Evolutionary conservation across 2,888 invertebrate genomes (phyloP).

Genomic region (Cephus pygmeus): DNA sequence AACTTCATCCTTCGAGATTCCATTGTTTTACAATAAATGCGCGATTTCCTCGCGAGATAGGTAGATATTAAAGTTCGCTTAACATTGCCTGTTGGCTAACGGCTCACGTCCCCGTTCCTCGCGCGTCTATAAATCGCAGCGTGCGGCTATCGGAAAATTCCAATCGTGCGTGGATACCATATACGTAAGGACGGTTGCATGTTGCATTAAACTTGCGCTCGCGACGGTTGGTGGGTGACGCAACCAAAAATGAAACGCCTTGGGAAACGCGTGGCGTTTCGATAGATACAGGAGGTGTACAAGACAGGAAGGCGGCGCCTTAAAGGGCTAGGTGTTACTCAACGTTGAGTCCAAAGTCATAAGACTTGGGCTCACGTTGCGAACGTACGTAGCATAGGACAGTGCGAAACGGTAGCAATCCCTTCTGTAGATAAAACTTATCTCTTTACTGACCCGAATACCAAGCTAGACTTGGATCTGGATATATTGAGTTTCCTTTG

Average conservation of each 20-base stretch:
- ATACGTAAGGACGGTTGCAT: conserved; percentile 31
- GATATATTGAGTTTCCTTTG: neutral
- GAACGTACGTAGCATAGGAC: neutral
- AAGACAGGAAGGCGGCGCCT: conserved; percentile 30
- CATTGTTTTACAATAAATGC: conserved; percentile 44
- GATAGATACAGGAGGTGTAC: conserved; percentile 20
- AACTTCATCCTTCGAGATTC: conserved; percentile 24
- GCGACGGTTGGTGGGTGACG: conserved; percentile 19
- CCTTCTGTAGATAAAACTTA: neutral
- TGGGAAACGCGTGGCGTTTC: conserved; percentile 28
- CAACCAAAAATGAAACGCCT: conserved; percentile 38
- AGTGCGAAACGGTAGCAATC: neutral
- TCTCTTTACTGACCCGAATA: neutral
- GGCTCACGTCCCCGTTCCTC: conserved; percentile 25
- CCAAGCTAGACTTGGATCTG: neutral
- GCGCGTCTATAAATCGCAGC: conserved; percentile 46
- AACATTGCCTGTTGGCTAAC: conserved; percentile 33
- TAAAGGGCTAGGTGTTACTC: conserved; percentile 29
- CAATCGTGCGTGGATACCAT: conserved; percentile 51
- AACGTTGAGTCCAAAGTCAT: conserved; percentile 12
- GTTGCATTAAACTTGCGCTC: conserved; percentile 6
- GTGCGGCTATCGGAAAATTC: conserved; percentile 55
- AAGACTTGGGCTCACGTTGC: neutral
- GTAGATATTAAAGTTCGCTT: conserved; percentile 39
- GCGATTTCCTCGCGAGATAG: conserved; percentile 37